Percentiles rank a stretch among this genome's conserved stretches.
phyloP scores from a whole-genome alignment of 2,797 vertebrate species.

The Dromococcyx pavoninus region DNA sequence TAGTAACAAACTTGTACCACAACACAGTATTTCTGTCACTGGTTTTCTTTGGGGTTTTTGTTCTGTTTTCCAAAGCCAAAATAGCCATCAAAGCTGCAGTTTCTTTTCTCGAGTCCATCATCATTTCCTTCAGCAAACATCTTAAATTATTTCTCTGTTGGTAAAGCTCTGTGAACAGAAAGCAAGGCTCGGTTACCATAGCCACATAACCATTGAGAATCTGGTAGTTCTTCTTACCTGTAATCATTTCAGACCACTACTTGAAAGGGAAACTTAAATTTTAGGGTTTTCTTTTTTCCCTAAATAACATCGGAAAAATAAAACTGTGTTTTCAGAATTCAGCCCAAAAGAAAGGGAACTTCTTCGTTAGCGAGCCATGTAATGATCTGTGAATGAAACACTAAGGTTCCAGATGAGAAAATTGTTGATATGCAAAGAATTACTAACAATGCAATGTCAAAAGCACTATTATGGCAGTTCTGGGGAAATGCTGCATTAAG shows the following conservation, averaged over 20 bases:
- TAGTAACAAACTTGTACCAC: constrained; percentile 75
- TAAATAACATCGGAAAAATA: constrained; percentile 41
- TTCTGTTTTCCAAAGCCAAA: constrained; percentile 74
- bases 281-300: constrained; percentile 50
- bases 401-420: constrained; percentile 52
- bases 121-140: constrained; percentile 68
- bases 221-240: constrained; percentile 54
- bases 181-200: constrained; percentile 72
- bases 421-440: constrained; percentile 64
- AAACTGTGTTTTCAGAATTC: constrained; percentile 44
- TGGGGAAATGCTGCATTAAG: constrained; percentile 61
- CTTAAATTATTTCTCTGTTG: constrained; percentile 61
- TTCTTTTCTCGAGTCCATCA: constrained; percentile 68
- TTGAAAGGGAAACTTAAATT: constrained; percentile 70
- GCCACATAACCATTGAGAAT: constrained; percentile 67
- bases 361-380: constrained; percentile 52
- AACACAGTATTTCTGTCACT: constrained; percentile 78
- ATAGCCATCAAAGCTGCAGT: constrained; percentile 71
- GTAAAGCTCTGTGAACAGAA: constrained; percentile 57
- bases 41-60: constrained; percentile 53
- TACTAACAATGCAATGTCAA: constrained; percentile 61
- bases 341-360: constrained; percentile 52
- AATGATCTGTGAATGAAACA: constrained; percentile 69
- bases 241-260: constrained; percentile 71
- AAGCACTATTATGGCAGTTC: constrained; percentile 53